Conservation (phyloP, 2,113 vertebrate species). For the Pelobates fuscus region DNA sequence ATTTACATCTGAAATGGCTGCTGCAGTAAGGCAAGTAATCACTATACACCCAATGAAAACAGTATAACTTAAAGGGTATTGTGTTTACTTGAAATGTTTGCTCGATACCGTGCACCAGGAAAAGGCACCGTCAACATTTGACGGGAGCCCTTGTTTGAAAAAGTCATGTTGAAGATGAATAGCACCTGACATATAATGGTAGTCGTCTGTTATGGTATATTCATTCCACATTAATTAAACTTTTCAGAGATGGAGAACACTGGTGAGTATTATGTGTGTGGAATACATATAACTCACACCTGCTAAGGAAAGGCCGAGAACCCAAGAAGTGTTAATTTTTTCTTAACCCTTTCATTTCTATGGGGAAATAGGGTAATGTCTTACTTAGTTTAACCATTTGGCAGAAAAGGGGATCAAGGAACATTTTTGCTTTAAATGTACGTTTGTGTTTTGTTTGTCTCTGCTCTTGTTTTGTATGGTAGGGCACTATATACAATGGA, state of each 20-base stretch:
- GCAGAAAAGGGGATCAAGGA: too few species aligned
- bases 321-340: too few species aligned
- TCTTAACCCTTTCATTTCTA: too few species aligned
- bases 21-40: slow-evolving; percentile 55
- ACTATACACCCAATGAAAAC: slow-evolving; percentile 49
- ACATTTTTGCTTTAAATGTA: too few species aligned
- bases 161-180: too few species aligned
- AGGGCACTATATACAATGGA: too few species aligned
- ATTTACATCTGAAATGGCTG: slow-evolving; percentile 61
- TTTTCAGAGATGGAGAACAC: neutral
- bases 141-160: neutral
- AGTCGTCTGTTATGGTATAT: neutral
- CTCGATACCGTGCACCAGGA: neutral
- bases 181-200: neutral
- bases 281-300: too few species aligned
- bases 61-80: slow-evolving; percentile 49
- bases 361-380: too few species aligned
- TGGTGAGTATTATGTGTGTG: neutral
- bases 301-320: too few species aligned
- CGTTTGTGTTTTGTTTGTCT: too few species aligned
- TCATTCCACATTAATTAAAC: neutral
- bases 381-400: too few species aligned
- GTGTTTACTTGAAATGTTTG: slow-evolving; percentile 6
- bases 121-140: neutral
- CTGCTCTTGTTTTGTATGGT: too few species aligned